phyloP scores from a whole-genome alignment of 2,113 vertebrate species.

The Apodemus sylvaticus region DNA sequence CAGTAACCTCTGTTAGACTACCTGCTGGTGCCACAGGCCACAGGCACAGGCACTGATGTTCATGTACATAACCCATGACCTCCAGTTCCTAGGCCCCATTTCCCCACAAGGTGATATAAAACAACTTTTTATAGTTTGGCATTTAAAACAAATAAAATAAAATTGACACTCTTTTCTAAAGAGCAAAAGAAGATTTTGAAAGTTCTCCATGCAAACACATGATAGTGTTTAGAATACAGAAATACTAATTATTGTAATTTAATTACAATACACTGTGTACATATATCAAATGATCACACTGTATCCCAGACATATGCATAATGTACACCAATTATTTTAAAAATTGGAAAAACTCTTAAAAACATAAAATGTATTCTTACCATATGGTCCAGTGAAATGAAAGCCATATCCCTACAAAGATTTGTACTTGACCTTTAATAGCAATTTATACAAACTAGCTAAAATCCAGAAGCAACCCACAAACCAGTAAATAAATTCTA shows the following conservation, averaged over 20 bases:
- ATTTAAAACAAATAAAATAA: neutral
- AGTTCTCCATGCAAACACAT: neutral
- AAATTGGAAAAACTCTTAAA: neutral
- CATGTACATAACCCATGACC: neutral
- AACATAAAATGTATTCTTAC: neutral
- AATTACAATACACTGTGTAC: neutral
- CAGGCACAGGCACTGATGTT: neutral
- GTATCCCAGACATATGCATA: neutral
- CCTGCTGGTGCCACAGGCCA: neutral
- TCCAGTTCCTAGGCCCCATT: neutral
- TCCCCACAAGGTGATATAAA: neutral
- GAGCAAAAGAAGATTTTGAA: neutral
- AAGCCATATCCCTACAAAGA: conserved; percentile 12
- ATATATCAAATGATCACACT: neutral
- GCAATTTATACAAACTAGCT: neutral
- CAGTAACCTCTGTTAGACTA: neutral
- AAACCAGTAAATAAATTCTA: neutral
- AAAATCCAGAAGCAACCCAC: conserved; percentile 1
- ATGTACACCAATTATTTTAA: neutral
- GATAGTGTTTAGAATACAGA: neutral
- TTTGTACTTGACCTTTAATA: conserved; percentile 10
- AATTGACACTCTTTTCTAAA: neutral
- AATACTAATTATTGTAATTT: neutral
- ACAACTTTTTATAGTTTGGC: neutral
- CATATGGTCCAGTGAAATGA: conserved; percentile 26